Percentiles rank a stretch among this genome's conserved stretches.
phyloP scores from a whole-genome alignment of 2,113 vertebrate species.

The Syngnathus typhle region DNA sequence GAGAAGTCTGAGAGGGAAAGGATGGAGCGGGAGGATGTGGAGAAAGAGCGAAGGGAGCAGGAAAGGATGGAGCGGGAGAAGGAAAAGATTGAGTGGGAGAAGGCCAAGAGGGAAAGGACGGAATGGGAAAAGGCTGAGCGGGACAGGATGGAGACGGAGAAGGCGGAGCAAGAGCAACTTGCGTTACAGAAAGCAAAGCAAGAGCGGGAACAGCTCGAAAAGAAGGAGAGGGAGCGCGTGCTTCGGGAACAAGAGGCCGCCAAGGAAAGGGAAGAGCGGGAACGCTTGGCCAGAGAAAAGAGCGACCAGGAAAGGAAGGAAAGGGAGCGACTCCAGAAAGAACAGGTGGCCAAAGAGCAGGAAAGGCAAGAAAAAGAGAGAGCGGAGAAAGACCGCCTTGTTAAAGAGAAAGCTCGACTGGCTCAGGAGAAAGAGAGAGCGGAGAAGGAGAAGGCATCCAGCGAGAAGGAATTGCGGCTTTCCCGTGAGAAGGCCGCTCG shows the following conservation, averaged over 20 bases:
- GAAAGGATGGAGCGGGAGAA: constrained; percentile 61
- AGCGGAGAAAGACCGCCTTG: background rate
- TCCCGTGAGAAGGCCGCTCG: background rate
- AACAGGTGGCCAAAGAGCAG: background rate
- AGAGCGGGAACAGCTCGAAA: background rate
- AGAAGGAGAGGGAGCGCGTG: background rate
- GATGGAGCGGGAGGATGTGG: constrained; percentile 3
- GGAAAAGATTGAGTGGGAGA: constrained; percentile 42
- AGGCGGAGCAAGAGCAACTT: background rate
- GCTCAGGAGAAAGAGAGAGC: background rate
- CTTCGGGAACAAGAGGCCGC: background rate
- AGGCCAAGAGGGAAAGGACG: constrained; percentile 23
- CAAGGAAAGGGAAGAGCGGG: background rate
- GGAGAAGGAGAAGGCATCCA: background rate
- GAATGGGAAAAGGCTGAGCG: constrained; percentile 20
- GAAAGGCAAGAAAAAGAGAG: constrained; percentile 1
- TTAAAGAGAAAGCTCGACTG: constrained; percentile 7
- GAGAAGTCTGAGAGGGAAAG: background rate
- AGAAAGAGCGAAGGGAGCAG: constrained; percentile 46
- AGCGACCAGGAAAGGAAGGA: constrained; percentile 9
- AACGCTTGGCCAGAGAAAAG: background rate
- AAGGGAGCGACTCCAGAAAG: background rate
- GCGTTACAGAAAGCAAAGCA: background rate
- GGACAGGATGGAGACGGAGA: background rate
- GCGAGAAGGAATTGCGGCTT: background rate